A percentile compares a stretch with the other conserved stretches of the same genome.
Conservation (phyloP, 2,113 vertebrate species). For the Falco punctatus region DNA sequence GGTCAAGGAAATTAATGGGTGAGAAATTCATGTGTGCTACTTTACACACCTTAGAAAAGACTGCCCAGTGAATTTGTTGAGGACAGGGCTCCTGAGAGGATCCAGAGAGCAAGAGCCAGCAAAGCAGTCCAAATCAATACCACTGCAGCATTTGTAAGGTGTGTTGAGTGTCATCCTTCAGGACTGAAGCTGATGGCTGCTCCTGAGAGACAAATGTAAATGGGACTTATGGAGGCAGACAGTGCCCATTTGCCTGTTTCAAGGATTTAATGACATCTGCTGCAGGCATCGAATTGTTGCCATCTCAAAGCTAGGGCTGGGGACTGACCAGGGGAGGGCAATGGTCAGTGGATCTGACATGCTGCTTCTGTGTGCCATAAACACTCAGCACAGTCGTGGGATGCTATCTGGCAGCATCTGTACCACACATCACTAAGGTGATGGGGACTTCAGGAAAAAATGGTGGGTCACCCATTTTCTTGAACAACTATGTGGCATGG, state of each 20-base stretch:
- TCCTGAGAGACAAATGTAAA: neutral
- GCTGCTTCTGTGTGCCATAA: neutral
- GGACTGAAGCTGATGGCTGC: neutral
- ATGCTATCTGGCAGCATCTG: neutral
- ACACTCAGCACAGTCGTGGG: neutral
- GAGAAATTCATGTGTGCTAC: neutral
- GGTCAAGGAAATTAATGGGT: neutral
- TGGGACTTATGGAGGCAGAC: neutral
- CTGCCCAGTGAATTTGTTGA: neutral
- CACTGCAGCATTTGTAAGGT: neutral
- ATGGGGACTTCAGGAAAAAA: neutral
- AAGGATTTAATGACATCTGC: neutral
- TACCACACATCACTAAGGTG: accelerated
- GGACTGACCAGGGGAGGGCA: neutral
- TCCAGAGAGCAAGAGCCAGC: neutral
- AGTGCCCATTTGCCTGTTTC: neutral
- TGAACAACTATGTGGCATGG: neutral
- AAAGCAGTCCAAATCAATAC: neutral
- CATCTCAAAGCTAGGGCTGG: neutral
- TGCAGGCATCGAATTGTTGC: neutral
- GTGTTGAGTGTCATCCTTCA: neutral
- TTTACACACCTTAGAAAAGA: neutral
- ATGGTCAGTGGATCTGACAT: neutral
- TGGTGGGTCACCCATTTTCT: neutral
- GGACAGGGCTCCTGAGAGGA: neutral